Percentiles rank a stretch among this genome's conserved stretches.
These are phyloP conservation scores for Syngnathoides biaculeatus DNA, from an alignment of 2,113 vertebrate genomes.

Conservation along the genomic window DNA sequence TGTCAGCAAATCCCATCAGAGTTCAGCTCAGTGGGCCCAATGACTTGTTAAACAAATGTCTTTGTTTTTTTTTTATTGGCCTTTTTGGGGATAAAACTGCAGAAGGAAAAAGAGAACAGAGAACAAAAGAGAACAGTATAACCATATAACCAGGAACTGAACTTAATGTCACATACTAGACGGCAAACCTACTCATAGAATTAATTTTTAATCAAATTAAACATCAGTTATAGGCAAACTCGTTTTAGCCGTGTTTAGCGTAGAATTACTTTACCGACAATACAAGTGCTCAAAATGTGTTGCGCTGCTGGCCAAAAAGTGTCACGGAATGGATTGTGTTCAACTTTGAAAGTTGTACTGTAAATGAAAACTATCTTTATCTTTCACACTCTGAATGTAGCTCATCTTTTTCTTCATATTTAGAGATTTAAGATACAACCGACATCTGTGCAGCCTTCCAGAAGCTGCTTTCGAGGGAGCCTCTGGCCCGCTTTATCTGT, in stretches of 20 bases:
- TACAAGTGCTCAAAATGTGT: background rate
- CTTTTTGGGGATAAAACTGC: background rate
- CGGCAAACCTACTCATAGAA: background rate
- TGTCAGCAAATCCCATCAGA: background rate
- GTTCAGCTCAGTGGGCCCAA: background rate
- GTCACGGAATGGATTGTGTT: background rate
- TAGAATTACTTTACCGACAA: background rate
- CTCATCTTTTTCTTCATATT: slow-evolving; percentile 28
- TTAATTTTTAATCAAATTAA: background rate
- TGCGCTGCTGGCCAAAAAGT: background rate
- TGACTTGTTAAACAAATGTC: background rate
- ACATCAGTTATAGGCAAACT: no score
- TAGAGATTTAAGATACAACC: slow-evolving; percentile 85
- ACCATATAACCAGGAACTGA: background rate
- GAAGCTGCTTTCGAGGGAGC: slow-evolving; percentile 81
- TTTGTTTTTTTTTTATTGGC: no score
- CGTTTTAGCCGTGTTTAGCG: no score
- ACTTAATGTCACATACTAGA: background rate
- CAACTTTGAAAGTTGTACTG: background rate
- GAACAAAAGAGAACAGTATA: background rate
- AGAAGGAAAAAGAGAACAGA: background rate
- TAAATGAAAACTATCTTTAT: background rate
- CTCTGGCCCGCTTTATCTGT: slow-evolving; percentile 80
- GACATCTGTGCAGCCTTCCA: slow-evolving; percentile 77
- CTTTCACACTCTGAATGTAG: background rate